phyloP scores from a whole-genome alignment of 2,797 vertebrate species.

The Anguilla megastoma region DNA sequence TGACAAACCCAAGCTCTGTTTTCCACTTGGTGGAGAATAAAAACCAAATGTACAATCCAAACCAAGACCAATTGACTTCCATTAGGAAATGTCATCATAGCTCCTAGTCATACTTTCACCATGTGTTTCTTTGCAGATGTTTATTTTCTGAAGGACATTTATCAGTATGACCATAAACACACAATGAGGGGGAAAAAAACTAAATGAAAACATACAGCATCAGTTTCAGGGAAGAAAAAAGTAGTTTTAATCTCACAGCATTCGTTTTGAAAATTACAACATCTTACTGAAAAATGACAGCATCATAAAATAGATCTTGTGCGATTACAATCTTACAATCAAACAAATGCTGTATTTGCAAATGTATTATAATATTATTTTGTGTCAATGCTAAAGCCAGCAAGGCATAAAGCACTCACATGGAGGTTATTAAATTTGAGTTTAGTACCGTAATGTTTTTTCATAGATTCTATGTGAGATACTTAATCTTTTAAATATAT shows the following conservation, averaged over 20 bases:
- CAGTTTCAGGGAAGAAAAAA: background rate
- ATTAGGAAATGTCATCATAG: constrained; percentile 41
- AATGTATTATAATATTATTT: background rate
- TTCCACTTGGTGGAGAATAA: constrained; percentile 50
- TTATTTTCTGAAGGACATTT: constrained; percentile 35
- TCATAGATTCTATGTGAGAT: background rate
- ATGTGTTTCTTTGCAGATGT: constrained; percentile 19
- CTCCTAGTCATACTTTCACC: constrained; percentile 19
- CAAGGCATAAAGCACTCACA: background rate
- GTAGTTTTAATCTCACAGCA: background rate
- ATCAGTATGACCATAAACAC: constrained; percentile 53
- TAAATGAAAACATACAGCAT: constrained; percentile 56
- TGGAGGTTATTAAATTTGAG: background rate
- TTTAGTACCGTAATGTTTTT: background rate
- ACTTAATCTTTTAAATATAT: background rate
- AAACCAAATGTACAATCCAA: constrained; percentile 52
- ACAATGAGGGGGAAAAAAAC: constrained; percentile 20
- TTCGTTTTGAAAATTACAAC: background rate
- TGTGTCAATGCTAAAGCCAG: background rate
- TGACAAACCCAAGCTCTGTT: constrained; percentile 41
- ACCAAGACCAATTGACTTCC: constrained; percentile 49
- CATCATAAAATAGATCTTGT: no score
- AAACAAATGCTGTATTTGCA: no score
- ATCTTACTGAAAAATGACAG: no score
- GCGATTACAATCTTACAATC: no score